Conservation (phyloP, 2,113 vertebrate species). For the Oriolus oriolus region DNA sequence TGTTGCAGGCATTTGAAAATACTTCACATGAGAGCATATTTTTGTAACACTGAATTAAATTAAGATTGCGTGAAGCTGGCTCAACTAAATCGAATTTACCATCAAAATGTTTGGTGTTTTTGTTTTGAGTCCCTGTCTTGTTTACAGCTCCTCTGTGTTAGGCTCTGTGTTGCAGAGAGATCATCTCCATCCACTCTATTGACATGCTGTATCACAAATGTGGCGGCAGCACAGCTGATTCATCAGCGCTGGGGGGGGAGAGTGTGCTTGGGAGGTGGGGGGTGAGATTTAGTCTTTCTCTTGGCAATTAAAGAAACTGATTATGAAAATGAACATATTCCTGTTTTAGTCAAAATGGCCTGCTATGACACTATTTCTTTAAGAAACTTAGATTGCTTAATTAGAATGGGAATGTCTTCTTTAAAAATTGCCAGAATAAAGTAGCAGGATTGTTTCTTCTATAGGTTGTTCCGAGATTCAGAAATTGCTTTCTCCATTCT, state of each 20-base stretch:
- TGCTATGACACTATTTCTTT: background rate
- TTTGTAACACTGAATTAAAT: constrained; percentile 20
- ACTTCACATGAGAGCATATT: constrained; percentile 12
- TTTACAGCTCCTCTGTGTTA: background rate
- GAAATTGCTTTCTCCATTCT: background rate
- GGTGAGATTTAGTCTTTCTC: background rate
- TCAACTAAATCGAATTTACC: constrained; percentile 1
- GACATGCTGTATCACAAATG: background rate
- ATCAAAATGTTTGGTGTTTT: background rate
- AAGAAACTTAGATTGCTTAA: background rate
- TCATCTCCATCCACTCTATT: background rate
- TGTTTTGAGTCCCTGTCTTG: background rate
- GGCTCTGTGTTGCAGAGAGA: background rate
- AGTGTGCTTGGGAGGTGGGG: background rate
- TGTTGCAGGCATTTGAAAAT: constrained; percentile 36
- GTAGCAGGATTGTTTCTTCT: background rate
- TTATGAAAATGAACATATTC: background rate
- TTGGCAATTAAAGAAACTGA: background rate
- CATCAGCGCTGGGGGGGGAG: background rate
- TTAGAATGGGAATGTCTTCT: background rate
- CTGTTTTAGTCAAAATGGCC: background rate
- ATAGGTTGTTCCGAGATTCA: background rate
- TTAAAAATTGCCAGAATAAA: background rate
- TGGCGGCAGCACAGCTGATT: background rate
- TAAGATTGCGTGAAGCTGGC: background rate